These are phyloP conservation scores for Alligator mississippiensis DNA, from an alignment of 2,113 vertebrate genomes.

Conservation along the genomic window DNA sequence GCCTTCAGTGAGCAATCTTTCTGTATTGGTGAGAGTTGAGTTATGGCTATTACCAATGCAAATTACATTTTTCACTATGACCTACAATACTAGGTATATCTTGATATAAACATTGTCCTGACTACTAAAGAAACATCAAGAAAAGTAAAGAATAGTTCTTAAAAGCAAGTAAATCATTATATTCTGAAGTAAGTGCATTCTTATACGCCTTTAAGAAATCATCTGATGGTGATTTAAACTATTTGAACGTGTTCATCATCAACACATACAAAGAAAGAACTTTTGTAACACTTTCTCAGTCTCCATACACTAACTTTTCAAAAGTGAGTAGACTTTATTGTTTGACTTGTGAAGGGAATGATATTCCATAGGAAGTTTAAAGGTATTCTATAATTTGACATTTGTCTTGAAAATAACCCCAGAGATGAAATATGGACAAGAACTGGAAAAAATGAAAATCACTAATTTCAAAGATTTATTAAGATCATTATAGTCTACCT, in stretches of 20 bases:
- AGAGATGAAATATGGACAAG: neutral
- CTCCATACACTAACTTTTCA: neutral
- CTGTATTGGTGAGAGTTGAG: conserved; percentile 24
- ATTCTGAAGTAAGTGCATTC: conserved; percentile 1
- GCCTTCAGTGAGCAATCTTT: conserved; percentile 51
- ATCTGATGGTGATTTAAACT: no score
- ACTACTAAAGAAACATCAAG: neutral
- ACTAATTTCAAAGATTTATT: neutral
- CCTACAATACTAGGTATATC: conserved; percentile 36
- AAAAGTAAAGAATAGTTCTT: neutral
- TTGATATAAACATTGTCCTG: conserved; percentile 24
- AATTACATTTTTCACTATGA: conserved; percentile 39
- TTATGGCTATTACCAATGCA: conserved; percentile 48
- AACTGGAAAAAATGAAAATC: neutral
- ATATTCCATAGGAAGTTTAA: neutral
- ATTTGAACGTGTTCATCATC: neutral
- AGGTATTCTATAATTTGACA: neutral
- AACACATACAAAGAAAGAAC: neutral
- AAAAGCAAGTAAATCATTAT: neutral
- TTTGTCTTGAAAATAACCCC: neutral
- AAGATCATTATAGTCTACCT: neutral
- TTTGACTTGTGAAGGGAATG: neutral
- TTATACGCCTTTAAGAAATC: neutral
- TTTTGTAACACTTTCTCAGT: conserved; percentile 7
- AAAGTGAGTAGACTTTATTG: neutral